phyloP scores from a whole-genome alignment of 2,113 vertebrate species.

The Actenoides hombroni region DNA sequence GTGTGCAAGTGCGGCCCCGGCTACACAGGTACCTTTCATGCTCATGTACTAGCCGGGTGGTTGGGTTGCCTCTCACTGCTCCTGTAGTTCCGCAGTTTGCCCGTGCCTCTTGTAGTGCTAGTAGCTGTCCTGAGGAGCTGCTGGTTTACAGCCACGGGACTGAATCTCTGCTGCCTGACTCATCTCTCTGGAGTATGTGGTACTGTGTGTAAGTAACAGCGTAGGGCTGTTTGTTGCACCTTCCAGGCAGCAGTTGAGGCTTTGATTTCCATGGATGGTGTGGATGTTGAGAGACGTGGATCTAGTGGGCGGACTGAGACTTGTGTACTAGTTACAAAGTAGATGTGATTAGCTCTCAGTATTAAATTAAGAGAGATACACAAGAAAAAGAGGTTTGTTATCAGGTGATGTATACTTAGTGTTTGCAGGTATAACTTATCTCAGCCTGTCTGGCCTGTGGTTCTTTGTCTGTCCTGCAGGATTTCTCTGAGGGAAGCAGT shows the following conservation, averaged over 20 bases:
- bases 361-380: not conserved
- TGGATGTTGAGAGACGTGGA: not conserved
- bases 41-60: not conserved
- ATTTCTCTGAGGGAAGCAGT: not conserved
- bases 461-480: not conserved
- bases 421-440: not conserved
- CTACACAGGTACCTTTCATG: slow-evolving; percentile 81
- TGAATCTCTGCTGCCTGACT: not conserved
- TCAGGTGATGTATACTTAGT: not conserved
- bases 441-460: not conserved
- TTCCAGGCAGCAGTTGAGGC: not conserved
- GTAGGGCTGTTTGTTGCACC: not conserved
- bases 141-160: not conserved
- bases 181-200: fast-evolving
- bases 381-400: not conserved
- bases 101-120: not conserved
- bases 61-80: not conserved
- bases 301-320: not conserved
- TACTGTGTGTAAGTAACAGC: fast-evolving
- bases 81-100: not conserved
- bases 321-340: not conserved
- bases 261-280: not conserved
- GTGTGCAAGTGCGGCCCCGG: slow-evolving; percentile 82
- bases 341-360: not conserved
- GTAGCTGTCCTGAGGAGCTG: not conserved